Evolutionary conservation across 2,797 vertebrate genomes (phyloP).

Genomic region (Selene dorsalis): DNA sequence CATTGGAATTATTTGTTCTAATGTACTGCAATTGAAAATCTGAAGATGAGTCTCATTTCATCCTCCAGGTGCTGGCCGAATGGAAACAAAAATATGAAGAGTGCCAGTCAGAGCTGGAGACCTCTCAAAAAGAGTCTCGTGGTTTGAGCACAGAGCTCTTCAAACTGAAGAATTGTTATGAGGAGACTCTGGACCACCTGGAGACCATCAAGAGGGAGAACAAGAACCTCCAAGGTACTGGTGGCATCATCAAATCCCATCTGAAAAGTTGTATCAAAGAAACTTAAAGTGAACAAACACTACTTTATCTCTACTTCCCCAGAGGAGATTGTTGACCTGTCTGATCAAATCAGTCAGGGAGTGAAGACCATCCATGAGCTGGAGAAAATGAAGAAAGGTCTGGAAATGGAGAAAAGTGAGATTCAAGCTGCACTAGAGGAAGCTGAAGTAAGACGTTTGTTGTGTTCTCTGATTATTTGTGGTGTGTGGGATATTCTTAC

Average conservation of each 20-base stretch:
- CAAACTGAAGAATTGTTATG: constrained; percentile 92
- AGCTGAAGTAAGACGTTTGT: constrained; percentile 86
- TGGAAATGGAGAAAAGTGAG: constrained; percentile 91
- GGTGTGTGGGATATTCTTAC: neutral
- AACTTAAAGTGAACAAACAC: neutral
- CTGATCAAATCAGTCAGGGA: constrained; percentile 91
- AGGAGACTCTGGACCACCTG: constrained; percentile 92
- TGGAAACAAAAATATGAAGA: constrained; percentile 94
- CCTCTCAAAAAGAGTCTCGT: constrained; percentile 90
- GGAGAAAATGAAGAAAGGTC: constrained; percentile 92
- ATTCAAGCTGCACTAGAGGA: constrained; percentile 94
- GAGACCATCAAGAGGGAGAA: constrained; percentile 93
- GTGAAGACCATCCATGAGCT: constrained; percentile 92
- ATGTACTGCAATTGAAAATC: too few species aligned
- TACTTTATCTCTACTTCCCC: constrained; percentile 25
- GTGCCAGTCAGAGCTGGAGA: constrained; percentile 91
- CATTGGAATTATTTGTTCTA: too few species aligned
- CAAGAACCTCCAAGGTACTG: constrained; percentile 94
- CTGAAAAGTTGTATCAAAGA: neutral
- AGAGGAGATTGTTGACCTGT: constrained; percentile 94
- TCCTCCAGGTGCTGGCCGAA: constrained; percentile 83
- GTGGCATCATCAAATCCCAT: neutral
- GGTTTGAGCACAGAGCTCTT: constrained; percentile 93
- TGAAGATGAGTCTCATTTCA: neutral
- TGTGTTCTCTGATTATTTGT: neutral